Conservation (phyloP, 2,888 invertebrate species). For the Diarsia brunnea region DNA sequence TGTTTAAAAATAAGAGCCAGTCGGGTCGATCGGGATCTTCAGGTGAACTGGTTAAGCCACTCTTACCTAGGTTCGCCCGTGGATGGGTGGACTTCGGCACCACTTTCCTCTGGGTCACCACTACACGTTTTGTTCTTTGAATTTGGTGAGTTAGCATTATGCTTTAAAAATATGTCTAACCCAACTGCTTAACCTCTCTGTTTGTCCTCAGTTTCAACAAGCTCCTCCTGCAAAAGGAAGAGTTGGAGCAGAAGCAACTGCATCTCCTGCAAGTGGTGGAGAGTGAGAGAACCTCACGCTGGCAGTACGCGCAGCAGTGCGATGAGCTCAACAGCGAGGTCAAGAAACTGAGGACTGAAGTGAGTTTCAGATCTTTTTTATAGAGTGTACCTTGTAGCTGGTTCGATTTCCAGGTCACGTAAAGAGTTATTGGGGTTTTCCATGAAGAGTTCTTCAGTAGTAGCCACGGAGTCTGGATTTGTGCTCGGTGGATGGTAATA, state of each 20-base stretch:
- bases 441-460: too few species aligned
- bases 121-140: neutral
- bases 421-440: too few species aligned
- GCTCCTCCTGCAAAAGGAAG: slow-evolving; percentile 96
- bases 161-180: neutral
- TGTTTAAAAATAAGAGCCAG: too few species aligned
- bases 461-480: too few species aligned
- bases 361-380: slow-evolving; percentile 74
- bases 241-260: slow-evolving; percentile 97
- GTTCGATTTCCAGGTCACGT: too few species aligned
- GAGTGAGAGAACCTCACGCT: slow-evolving; percentile 97
- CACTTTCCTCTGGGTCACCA: too few species aligned
- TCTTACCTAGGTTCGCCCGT: too few species aligned
- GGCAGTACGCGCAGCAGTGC: slow-evolving; percentile 98
- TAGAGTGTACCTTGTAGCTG: too few species aligned
- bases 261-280: slow-evolving; percentile 97
- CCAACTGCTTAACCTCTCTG: neutral
- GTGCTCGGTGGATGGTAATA: too few species aligned
- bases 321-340: slow-evolving; percentile 97
- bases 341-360: slow-evolving; percentile 96
- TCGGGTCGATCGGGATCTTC: too few species aligned
- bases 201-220: slow-evolving; percentile 95
- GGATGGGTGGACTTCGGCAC: too few species aligned
- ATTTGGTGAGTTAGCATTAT: neutral
- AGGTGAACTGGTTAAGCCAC: too few species aligned